Conservation (phyloP, 2,797 vertebrate species). For the Sebastes baramenuke region DNA sequence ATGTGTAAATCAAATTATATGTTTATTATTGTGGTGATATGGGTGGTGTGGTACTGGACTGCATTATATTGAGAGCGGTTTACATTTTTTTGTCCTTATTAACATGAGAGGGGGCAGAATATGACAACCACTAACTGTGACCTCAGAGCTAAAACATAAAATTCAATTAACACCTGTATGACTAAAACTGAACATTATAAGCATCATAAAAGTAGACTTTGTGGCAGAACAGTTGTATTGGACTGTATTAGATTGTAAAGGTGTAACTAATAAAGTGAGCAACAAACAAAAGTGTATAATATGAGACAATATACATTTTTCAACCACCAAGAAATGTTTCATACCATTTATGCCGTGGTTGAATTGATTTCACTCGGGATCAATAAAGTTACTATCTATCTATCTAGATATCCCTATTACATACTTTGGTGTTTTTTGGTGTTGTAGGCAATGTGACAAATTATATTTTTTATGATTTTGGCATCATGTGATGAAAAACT, state of each 20-base stretch:
- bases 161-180: background rate
- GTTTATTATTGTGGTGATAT: background rate
- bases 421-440: accelerated
- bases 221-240: background rate
- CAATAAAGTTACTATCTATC: background rate
- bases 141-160: background rate
- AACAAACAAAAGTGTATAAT: accelerated
- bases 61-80: background rate
- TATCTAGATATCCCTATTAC: too few relatives aligned
- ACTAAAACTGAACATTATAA: too few relatives aligned
- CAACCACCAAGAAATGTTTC: too few relatives aligned
- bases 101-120: background rate
- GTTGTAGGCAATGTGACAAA: background rate
- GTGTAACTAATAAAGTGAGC: too few relatives aligned
- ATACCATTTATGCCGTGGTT: too few relatives aligned
- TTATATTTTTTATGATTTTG: accelerated
- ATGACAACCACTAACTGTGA: background rate
- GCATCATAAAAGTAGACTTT: background rate
- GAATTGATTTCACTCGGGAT: too few relatives aligned
- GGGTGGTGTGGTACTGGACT: too few relatives aligned
- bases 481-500: background rate
- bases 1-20: background rate
- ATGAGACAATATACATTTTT: accelerated
- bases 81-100: background rate
- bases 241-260: too few relatives aligned